Base-by-base conservation (phyloP, 2,113 vertebrate species). In the Actinemys pallida region DNA sequence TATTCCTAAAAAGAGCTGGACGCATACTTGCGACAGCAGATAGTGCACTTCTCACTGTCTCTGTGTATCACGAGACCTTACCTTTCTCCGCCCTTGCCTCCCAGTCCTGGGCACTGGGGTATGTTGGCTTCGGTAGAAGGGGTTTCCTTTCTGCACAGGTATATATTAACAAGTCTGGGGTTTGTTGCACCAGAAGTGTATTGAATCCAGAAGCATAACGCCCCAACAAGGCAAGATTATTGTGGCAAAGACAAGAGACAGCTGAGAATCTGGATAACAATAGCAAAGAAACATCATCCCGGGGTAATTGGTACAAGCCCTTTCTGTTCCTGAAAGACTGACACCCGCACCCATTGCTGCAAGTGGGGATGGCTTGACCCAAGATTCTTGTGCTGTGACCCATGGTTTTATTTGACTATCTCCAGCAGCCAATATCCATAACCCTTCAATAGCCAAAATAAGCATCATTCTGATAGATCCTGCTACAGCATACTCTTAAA, bases 341-440 rank as follows among this genome's bases (percentile, higher is more conserved):
- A 47, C 12, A 25, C 10, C 10, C 22, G 12, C 6, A 83, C 92
- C 76, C 4, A 82, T 6, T 81, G 88, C 83, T 59, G 86, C 2
- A 13, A 22, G 56, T 49, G 84, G 86, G 90, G 22, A 17, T 1
- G 3, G 0, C 8, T 57, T 84, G 79, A 86, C 53, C 84, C 19
- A 1, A 81, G 83, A 82, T n/a, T 53, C 5, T 56, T 52, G 45
- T 69, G 17, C 24, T 25, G 56, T 91, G 17, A 17, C 45, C 72
- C 22, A 0, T 10, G 20, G 88, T 45, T 89, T 42, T 45, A 25
- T 25, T 42, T 42, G 27, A 24, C 24, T 10, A 45, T 76, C 42
- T 57, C 88, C 91, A 90, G 86, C 84, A 95, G 93, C 83, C 8
- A 75, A 83, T 88, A 53, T 90, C 4, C 22, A 45, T 39, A 93